Base-by-base conservation (phyloP, 1,140 invertebrate genomes). In the Trichonephila inaurata region DNA sequence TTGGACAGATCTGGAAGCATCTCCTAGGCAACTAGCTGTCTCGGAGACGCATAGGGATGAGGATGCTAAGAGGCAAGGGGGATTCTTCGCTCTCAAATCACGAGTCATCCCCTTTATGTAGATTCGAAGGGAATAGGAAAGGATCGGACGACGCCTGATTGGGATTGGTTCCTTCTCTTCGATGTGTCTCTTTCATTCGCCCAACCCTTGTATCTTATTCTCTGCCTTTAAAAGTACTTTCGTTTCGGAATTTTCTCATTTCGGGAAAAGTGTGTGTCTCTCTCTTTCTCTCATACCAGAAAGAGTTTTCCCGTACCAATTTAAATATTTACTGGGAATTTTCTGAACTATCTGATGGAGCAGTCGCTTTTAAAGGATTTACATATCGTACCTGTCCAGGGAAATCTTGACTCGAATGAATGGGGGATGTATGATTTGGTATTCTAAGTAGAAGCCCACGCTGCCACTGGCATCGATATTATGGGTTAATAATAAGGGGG, bases 81-180 rank as follows among this genome's bases (percentile, higher is more conserved):
- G 86, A 61, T 61, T 62, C 77, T 93, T 88, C 58, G 85, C 86
- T 88, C 86, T 89, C 82, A 92, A 92, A 92, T 92, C 91, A 92
- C 91, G 91, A 92, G 91, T 92, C 91, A 92, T 93, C 91, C 91
- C 91, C 91, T 89, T 93, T 93, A 88, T 89, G 86, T 88, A 93
- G 86, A 93, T 93, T 89, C 85, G 69, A 64, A 93, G 40, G 60
- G 91, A 86, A 86, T 69, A 86, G 61, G 62, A 92, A 86, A 44
- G 92, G 82, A 85, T 28, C 60, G 82, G 60, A 72, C 60, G 33
- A 51, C n/a, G 91, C 83, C 72, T 88, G 85, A 88, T 93, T 93
- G 86, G 92, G 86, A 89, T 93, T 88, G 92, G 92, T 93, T 93
- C 86, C 40, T 40, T 81, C 60, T 62, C 24, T 28, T n/a, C 44